Percentiles rank a stretch among this genome's conserved stretches.
Evolutionary conservation across 2,797 vertebrate species (phyloP).

Genomic region (Scleropages formosus): DNA sequence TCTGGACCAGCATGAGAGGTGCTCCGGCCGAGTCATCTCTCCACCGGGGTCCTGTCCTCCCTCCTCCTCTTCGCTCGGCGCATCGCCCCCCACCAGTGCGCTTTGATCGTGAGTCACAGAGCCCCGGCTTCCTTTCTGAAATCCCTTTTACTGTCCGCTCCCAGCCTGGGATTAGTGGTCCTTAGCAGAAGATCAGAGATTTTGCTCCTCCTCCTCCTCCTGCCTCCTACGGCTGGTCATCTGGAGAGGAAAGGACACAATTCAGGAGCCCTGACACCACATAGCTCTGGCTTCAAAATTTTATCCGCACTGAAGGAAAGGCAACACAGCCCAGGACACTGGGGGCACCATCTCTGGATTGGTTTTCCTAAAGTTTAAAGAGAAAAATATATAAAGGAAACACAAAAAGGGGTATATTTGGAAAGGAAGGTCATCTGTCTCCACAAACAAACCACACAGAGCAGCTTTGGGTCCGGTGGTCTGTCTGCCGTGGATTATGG

Average conservation of each 20-base stretch:
- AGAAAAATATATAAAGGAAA: constrained; percentile 21
- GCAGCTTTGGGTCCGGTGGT: constrained; percentile 59
- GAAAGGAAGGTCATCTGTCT: constrained; percentile 47
- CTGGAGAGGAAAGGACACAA: constrained; percentile 52
- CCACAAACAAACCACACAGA: constrained; percentile 50
- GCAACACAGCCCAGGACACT: constrained; percentile 43
- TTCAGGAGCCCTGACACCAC: constrained; percentile 54
- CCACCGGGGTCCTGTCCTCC: constrained; percentile 38
- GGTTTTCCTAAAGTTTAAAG: constrained; percentile 28
- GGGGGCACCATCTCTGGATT: constrained; percentile 51
- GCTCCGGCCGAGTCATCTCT: constrained; percentile 51
- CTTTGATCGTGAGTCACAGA: constrained; percentile 58
- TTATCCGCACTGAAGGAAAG: no score
- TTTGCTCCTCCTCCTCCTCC: constrained; percentile 37
- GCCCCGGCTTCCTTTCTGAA: constrained; percentile 22
- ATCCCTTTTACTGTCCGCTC: background rate
- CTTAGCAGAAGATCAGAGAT: constrained; percentile 4
- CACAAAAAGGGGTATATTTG: constrained; percentile 53
- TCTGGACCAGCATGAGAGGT: constrained; percentile 29
- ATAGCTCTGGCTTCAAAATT: background rate
- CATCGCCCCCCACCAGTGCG: constrained; percentile 44
- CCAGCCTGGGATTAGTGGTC: background rate
- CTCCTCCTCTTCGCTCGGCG: constrained; percentile 36
- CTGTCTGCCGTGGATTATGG: constrained; percentile 46
- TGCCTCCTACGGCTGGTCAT: constrained; percentile 38